A percentile compares a stretch with the other conserved stretches of the same genome.
phyloP scores from a whole-genome alignment of 2,888 invertebrate genomes.

The Harmothoe impar region DNA sequence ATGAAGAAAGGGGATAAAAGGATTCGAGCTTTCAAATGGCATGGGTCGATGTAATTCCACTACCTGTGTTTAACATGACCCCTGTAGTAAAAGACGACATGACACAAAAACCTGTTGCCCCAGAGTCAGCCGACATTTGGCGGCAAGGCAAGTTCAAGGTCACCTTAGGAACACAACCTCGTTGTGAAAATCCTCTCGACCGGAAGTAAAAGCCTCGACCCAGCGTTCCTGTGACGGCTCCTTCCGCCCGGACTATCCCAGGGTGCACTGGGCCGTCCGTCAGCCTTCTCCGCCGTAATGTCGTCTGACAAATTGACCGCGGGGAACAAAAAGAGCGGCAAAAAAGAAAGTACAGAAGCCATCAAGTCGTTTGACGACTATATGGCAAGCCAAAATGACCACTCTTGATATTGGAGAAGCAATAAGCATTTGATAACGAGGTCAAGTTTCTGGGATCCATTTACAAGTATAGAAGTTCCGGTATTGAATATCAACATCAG shows the following conservation, averaged over 20 bases:
- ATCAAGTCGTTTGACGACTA: too few species aligned
- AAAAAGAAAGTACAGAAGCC: too few species aligned
- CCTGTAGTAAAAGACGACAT: neutral
- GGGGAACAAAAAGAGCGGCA: neutral
- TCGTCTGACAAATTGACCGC: slow-evolving; percentile 9
- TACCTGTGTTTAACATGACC: slow-evolving; percentile 2
- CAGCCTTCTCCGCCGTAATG: neutral
- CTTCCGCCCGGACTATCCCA: neutral
- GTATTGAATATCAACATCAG: too few species aligned
- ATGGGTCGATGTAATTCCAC: too few species aligned
- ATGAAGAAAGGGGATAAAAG: too few species aligned
- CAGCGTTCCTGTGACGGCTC: neutral
- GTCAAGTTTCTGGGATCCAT: too few species aligned
- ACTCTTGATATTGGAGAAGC: too few species aligned
- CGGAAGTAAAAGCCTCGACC: neutral
- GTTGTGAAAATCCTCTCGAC: neutral
- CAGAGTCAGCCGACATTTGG: neutral
- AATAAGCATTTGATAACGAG: too few species aligned
- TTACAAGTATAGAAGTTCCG: too few species aligned
- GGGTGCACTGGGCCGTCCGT: neutral
- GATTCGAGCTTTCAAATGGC: too few species aligned
- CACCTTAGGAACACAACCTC: neutral
- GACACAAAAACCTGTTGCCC: neutral
- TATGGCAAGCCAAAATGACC: too few species aligned
- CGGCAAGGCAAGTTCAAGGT: neutral